Evolutionary conservation across 2,888 invertebrate species (phyloP), one percentile per base, ranked within the genome.

Genomic region (Scaptomyza caliginosa): DNA sequence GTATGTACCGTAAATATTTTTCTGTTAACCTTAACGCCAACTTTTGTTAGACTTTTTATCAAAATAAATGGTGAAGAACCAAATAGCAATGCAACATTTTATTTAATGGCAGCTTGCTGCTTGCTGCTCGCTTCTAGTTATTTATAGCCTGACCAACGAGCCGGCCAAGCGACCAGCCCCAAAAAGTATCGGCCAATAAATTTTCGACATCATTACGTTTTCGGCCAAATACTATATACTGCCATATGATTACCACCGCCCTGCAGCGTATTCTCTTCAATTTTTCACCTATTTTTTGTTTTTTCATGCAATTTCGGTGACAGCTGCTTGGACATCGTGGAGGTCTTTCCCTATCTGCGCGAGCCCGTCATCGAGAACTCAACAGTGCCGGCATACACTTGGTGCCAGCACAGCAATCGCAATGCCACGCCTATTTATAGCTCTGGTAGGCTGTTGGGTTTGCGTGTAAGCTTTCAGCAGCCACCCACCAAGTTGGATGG

Each of bases 261-360:
- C 19, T 28, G 46, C 43, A 58, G 11, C n/a, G n/a, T 11, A 13
- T 30, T 30, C 13, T 11, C 7, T 42, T 24, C 11, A 6, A 32
- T 59, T 63, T 16, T 17, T 74, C 11, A 8, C 13, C 19, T 57
- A 55, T 10, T 16, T 74, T 34, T 43, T 64, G 48, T 58, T 10
- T 16, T 74, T 34, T 43, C 66, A 51, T 68, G 64, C 65, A 64
- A 54, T 68, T 67, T 58, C 42, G 68, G 71, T 74, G 83, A 81
- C 89, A 91, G 91, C 74, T 91, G 91, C 75, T 87, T 83, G 74
- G 91, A 91, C 82, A 89, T 89, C 74, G 84, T 91, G 60, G 91
- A 91, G 81, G 86, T 91, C 72, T 91, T 91, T 89, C 91, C 91
- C 71, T 90, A 90, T 88, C 79, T 91, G 66, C 88, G 89, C 56